Conservation (phyloP, 2,113 vertebrate genomes). For the Lepus americanus region DNA sequence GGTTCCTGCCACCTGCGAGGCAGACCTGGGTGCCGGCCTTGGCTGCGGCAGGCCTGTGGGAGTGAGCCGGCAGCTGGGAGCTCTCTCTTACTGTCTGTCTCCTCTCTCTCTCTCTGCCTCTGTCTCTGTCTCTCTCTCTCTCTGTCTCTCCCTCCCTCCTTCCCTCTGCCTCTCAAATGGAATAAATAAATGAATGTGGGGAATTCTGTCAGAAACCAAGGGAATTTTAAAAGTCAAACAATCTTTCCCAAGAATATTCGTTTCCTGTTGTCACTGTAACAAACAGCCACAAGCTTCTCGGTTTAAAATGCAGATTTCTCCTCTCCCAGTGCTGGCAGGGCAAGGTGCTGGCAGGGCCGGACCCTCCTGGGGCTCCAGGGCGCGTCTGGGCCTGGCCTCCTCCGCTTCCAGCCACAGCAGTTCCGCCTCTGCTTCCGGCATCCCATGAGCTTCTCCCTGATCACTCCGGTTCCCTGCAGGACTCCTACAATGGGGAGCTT, state of each 20-base stretch:
- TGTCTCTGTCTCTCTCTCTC: too few species aligned
- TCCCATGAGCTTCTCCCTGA: not conserved
- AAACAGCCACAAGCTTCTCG: not conserved
- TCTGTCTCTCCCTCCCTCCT: too few species aligned
- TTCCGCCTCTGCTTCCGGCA: not conserved
- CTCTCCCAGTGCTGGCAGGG: not conserved
- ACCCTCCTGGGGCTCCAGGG: not conserved
- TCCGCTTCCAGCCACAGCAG: not conserved
- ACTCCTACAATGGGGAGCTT: not conserved
- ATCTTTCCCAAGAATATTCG: not conserved
- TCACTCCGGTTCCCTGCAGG: not conserved
- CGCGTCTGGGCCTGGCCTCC: not conserved
- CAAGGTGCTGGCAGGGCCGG: not conserved
- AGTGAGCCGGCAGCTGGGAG: too few species aligned
- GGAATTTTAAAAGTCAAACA: not conserved
- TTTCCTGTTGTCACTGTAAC: not conserved
- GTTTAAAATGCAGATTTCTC: not conserved
- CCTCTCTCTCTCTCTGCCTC: too few species aligned
- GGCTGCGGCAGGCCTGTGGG: too few species aligned
- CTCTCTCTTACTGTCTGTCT: too few species aligned
- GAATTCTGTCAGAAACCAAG: not conserved
- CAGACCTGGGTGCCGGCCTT: too few species aligned
- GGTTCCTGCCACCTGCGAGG: too few species aligned
- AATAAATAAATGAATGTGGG: not conserved
- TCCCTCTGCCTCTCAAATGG: too few species aligned